phyloP scores from a whole-genome alignment of 2,113 vertebrate genomes.

The Tupaia tana region DNA sequence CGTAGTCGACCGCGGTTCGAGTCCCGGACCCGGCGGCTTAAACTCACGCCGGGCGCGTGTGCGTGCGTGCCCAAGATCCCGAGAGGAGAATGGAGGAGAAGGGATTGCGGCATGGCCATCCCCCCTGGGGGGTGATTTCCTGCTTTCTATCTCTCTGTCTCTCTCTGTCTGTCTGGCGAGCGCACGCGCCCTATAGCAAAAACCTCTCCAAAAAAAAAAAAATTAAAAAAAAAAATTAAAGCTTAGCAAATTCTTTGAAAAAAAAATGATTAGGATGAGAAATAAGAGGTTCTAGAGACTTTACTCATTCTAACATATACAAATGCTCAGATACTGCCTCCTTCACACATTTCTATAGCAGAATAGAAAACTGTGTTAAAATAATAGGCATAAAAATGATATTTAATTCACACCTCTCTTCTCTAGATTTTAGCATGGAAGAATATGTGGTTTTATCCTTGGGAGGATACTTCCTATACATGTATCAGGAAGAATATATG shows the following conservation, averaged over 20 bases:
- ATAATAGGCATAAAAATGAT: not conserved
- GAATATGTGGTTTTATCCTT: not conserved
- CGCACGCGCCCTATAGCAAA: no score
- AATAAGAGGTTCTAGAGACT: not conserved
- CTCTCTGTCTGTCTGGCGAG: no score
- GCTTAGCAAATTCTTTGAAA: constrained; percentile 17
- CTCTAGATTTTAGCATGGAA: not conserved
- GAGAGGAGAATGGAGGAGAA: no score
- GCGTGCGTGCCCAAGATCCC: no score
- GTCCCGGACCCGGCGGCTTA: no score
- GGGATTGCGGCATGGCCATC: no score
- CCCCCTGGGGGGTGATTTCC: no score
- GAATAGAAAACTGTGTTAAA: not conserved
- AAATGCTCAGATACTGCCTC: not conserved
- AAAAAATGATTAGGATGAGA: not conserved
- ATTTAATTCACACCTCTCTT: not conserved
- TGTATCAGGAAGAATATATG: not conserved
- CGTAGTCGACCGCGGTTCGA: no score
- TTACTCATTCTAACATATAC: not conserved
- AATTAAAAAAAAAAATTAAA: constrained; percentile 49
- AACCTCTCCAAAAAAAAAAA: no score
- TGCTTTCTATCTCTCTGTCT: no score
- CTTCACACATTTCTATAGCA: not conserved
- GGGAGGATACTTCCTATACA: not conserved
- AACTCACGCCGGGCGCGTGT: no score